These are phyloP conservation scores for Pardosa pseudoannulata DNA, from an alignment of 2,888 invertebrate genomes.

Conservation along the genomic window DNA sequence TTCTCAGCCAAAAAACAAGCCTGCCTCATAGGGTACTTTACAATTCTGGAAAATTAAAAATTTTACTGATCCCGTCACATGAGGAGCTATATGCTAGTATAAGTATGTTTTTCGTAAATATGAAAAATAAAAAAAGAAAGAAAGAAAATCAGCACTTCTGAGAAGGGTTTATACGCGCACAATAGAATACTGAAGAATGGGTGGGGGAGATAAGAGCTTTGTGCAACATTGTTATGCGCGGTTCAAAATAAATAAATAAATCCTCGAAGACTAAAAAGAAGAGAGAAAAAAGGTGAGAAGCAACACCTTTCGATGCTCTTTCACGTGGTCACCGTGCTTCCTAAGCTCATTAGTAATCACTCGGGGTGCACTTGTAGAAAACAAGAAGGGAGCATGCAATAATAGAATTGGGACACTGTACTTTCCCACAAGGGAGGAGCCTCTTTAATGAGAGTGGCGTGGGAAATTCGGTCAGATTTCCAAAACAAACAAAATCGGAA, in stretches of 20 bases:
- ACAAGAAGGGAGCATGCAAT: not conserved
- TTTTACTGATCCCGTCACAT: no score
- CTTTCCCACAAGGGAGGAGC: conserved; percentile 17
- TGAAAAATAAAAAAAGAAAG: no score
- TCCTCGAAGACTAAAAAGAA: no score
- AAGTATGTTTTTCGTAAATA: no score
- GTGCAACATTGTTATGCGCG: not conserved
- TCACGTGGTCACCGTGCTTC: not conserved
- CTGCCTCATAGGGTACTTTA: no score
- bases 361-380: not conserved
- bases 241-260: no score
- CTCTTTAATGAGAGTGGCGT: conserved; percentile 9
- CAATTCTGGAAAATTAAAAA: no score
- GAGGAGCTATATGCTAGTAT: no score
- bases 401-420: conserved; percentile 8
- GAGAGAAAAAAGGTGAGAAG: not conserved
- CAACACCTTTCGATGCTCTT: not conserved
- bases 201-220: not conserved
- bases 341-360: conserved; percentile 4
- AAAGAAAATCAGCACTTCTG: no score
- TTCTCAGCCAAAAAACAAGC: no score
- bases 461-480: conserved; percentile 6
- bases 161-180: no score
- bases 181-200: not conserved
- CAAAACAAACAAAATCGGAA: not conserved